A percentile compares a stretch with the other conserved stretches of the same genome.
Evolutionary conservation across 1,140 invertebrate species (phyloP).

Genomic region (Drosophila subpulchrella): DNA sequence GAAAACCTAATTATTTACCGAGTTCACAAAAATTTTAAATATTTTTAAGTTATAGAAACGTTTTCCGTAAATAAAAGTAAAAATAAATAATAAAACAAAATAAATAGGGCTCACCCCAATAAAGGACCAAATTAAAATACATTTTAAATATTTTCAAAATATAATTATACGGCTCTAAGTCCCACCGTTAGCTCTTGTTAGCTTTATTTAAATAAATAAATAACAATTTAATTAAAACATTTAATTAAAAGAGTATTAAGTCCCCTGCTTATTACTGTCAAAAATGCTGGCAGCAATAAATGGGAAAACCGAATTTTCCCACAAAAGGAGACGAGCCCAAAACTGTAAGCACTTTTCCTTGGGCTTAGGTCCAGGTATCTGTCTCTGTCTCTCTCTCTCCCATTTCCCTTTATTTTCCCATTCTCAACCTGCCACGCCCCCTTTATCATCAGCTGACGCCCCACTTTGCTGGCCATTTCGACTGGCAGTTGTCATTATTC

Average conservation of each 20-base stretch:
- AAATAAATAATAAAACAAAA: background rate
- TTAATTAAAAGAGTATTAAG: background rate
- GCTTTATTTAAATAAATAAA: no score
- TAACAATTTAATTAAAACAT: no score
- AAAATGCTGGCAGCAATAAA: constrained; percentile 12
- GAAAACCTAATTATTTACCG: no score
- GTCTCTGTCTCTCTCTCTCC: background rate
- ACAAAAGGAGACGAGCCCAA: constrained; percentile 29
- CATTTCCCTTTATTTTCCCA: background rate
- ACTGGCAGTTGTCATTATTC: constrained; percentile 73
- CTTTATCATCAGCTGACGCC: constrained; percentile 12
- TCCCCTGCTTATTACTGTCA: background rate
- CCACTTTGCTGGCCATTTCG: constrained; percentile 52
- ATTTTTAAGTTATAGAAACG: no score
- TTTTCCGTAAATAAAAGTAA: no score
- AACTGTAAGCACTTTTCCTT: constrained; percentile 52
- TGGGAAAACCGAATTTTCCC: constrained; percentile 31
- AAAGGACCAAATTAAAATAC: no score
- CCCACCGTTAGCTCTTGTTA: no score
- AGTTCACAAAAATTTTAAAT: no score
- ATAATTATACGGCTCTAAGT: no score
- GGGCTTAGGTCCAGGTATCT: constrained; percentile 31
- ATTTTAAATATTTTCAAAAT: no score
- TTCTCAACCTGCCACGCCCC: background rate
- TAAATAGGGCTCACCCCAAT: no score